These are phyloP conservation scores for Oeneis ivallda DNA, from an alignment of 2,888 invertebrate genomes.

Conservation along the genomic window DNA sequence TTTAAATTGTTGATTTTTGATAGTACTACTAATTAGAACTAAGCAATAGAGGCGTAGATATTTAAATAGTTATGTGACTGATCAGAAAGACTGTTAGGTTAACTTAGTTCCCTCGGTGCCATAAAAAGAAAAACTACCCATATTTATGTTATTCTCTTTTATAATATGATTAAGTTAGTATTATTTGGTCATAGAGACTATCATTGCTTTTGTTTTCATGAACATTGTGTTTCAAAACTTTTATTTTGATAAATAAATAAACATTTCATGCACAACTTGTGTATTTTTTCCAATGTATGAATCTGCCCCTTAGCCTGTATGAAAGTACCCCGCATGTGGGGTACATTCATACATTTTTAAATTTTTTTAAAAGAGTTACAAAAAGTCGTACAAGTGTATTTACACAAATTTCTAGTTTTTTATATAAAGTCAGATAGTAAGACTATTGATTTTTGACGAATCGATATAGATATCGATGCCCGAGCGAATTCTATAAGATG, in stretches of 20 bases:
- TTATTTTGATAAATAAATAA: conserved; percentile 11
- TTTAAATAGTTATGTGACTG: background rate
- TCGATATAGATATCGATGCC: conserved; percentile 8
- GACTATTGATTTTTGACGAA: conserved; percentile 10
- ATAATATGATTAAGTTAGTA: no score
- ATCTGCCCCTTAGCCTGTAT: conserved; percentile 10
- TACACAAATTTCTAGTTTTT: conserved; percentile 15
- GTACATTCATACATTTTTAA: conserved; percentile 16
- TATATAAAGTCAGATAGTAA: conserved; percentile 5
- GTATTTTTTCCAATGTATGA: conserved; percentile 11
- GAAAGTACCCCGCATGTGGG: conserved; percentile 16
- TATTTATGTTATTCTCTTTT: no score
- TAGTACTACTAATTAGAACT: conserved; percentile 3
- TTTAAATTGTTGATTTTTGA: background rate
- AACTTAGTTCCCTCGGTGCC: no score
- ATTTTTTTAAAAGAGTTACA: conserved; percentile 8
- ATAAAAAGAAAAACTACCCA: no score
- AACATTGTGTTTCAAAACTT: background rate
- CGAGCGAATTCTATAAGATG: conserved; percentile 1
- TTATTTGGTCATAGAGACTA: no score
- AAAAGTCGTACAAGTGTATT: conserved; percentile 7
- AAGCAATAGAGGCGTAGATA: background rate
- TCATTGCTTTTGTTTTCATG: conserved; percentile 1
- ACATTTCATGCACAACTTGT: conserved; percentile 1
- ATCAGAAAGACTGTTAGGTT: background rate